Conservation (phyloP, 2,888 invertebrate species). For the Deladenus siricidicola region DNA sequence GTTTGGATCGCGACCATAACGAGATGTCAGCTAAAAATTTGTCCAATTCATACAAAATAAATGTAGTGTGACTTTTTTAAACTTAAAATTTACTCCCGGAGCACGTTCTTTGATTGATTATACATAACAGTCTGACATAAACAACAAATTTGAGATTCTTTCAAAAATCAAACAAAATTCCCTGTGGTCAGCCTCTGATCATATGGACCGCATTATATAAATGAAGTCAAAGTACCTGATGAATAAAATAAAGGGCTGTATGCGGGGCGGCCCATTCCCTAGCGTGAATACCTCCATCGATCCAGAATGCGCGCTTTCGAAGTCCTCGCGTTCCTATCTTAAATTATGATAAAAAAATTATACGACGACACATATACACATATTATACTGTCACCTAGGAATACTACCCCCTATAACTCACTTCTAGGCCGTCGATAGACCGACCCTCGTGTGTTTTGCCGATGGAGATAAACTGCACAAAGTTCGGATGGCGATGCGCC, state of each 20-base stretch:
- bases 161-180: not conserved
- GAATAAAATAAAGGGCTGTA: conserved; percentile 52
- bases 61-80: too few relatives aligned
- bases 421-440: conserved; percentile 49
- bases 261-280: conserved; percentile 53
- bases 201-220: too few relatives aligned
- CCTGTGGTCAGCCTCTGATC: too few relatives aligned
- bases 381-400: too few relatives aligned
- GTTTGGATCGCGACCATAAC: conserved; percentile 40
- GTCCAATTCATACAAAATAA: too few relatives aligned
- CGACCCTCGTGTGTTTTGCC: conserved; percentile 49
- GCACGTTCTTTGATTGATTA: too few relatives aligned
- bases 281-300: conserved; percentile 52
- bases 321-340: conserved; percentile 43
- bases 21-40: conserved; percentile 43
- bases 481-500: conserved; percentile 37
- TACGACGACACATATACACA: not conserved
- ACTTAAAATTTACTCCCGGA: too few relatives aligned
- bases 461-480: conserved; percentile 45
- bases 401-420: too few relatives aligned
- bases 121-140: too few relatives aligned
- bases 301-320: conserved; percentile 49
- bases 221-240: conserved; percentile 49
- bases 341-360: too few relatives aligned
- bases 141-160: too few relatives aligned